These are phyloP conservation scores for Diarsia rubi DNA, from an alignment of 2,888 invertebrate genomes.

Conservation along the genomic window DNA sequence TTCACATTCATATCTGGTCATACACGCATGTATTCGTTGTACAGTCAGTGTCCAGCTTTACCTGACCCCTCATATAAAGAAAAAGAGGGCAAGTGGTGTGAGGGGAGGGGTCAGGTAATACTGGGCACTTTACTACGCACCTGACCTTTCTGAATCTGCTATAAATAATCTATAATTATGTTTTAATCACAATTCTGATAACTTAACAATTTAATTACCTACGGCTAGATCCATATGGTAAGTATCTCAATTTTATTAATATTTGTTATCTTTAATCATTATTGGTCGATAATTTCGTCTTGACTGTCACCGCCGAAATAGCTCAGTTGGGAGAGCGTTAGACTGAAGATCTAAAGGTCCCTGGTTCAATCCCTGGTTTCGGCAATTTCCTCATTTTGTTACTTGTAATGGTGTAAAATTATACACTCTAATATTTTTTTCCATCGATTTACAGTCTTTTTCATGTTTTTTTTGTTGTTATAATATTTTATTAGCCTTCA, in stretches of 20 bases:
- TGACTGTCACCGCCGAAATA: constrained; percentile 67
- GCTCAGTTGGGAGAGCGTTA: constrained; percentile 80
- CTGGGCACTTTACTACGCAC: too few relatives aligned
- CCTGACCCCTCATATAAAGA: too few relatives aligned
- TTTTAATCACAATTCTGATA: constrained; percentile 9
- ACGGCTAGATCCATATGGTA: background rate
- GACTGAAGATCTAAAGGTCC: constrained; percentile 79
- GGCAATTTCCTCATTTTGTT: constrained; percentile 59
- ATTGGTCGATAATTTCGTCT: background rate
- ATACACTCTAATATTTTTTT: background rate
- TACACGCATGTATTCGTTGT: too few relatives aligned
- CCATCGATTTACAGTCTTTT: too few relatives aligned
- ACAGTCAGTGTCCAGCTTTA: too few relatives aligned
- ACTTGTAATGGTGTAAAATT: background rate
- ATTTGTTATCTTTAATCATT: background rate
- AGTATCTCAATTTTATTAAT: background rate
- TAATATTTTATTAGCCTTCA: background rate
- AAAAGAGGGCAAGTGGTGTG: too few relatives aligned
- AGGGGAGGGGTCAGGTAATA: too few relatives aligned
- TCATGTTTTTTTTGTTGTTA: too few relatives aligned
- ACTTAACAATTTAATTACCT: constrained; percentile 26
- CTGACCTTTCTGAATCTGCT: background rate
- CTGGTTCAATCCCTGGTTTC: constrained; percentile 78
- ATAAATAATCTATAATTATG: background rate
- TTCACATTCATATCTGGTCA: background rate